Evolutionary conservation across 1,140 invertebrate genomes (phyloP), one percentile per base, ranked within the genome.

Genomic region (Zeugodacus cucurbitae): DNA sequence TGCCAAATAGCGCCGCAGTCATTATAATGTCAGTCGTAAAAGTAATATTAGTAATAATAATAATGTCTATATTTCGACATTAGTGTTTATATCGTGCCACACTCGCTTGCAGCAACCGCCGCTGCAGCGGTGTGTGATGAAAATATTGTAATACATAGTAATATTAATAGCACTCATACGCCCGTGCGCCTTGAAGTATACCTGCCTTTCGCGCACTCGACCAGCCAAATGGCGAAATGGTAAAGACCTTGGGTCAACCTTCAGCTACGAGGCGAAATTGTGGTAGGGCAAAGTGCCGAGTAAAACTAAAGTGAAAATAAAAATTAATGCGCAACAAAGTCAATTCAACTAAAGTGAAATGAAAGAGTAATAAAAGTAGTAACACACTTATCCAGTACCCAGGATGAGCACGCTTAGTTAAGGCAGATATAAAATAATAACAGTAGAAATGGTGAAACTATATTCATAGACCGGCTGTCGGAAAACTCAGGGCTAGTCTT

Each of bases 111-210:
- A 62, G 58, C 58, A 26, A 26, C 58, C 58, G 7, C 26, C n/a
- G n/a, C n/a, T n/a, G 58, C 58, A n/a, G 58, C 58, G 14, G 58
- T 59, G 58, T 59, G n/a, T 59, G 20, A 26, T 78, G 22, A 78
- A 22, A 82, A 82, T 82, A 82, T 74, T 74, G 37, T 74, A 74
- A 74, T n/a, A 5, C 37, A 74, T 22, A 22, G 8, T 44, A 4
- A 41, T 44, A 41, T 74, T 37, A 74, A 82, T 78, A 78, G 44
- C 44, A 54, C 41, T 82, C 11, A 48, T 11, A 48, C n/a, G 74
- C 74, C 74, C 37, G 48, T 20, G n/a, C 74, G 74, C 74, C 74
- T 82, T 82, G 74, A 82, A 82, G 74, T 82, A 82, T 82, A 22
- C 58, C 22, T 48, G 17, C 34, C 20, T 37, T 32, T 22, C 34